Evolutionary conservation across 2,888 invertebrate species (phyloP).

Genomic region (Buathra laborator): DNA sequence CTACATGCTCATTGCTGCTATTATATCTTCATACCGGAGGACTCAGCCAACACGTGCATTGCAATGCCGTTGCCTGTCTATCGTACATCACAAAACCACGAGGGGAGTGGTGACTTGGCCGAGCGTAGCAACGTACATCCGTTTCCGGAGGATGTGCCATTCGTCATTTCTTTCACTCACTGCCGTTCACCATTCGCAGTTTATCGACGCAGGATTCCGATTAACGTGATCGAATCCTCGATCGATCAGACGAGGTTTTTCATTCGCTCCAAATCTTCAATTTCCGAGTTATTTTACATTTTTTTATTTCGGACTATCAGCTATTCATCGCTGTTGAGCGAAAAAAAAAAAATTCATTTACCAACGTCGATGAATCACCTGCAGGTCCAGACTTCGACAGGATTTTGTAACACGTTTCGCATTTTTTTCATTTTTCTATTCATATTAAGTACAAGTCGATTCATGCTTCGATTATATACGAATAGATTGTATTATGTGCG

Average conservation of each 20-base stretch:
- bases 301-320: not conserved
- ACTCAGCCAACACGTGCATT: slow-evolving; percentile 41
- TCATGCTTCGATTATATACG: slow-evolving; percentile 14
- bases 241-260: not conserved
- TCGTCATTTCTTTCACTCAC: slow-evolving; percentile 71
- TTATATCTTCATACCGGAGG: not conserved
- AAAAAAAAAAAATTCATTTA: not conserved
- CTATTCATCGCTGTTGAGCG: not conserved
- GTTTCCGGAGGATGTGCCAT: slow-evolving; percentile 83
- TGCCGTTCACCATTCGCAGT: not conserved
- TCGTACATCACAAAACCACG: slow-evolving; percentile 46
- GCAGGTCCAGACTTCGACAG: not conserved
- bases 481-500: not conserved
- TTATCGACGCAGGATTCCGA: not conserved
- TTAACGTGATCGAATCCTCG: not conserved
- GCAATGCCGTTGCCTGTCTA: slow-evolving; percentile 24
- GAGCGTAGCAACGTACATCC: slow-evolving; percentile 81
- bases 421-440: not conserved
- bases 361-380: not conserved
- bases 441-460: not conserved
- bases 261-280: slow-evolving; percentile 2
- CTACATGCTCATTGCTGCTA: not conserved
- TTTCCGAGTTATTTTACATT: not conserved
- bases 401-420: not conserved
- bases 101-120: slow-evolving; percentile 76